These are phyloP conservation scores for Muschampia plurimacula DNA, from an alignment of 2,888 invertebrate genomes.

Conservation along the genomic window DNA sequence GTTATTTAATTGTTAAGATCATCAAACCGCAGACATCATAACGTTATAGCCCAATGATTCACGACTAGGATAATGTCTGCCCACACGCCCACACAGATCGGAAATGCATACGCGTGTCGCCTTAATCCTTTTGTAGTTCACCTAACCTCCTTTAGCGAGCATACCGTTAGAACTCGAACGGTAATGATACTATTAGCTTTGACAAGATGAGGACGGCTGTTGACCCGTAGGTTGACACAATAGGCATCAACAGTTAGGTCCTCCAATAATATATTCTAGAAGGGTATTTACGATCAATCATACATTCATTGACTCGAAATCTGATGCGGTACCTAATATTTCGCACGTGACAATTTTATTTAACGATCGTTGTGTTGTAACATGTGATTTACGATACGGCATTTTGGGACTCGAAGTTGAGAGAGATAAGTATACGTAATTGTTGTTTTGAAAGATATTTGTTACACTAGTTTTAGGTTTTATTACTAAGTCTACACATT, in stretches of 20 bases:
- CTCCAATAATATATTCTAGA: constrained; percentile 19
- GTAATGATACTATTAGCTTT: constrained; percentile 22
- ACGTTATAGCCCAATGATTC: too few species aligned
- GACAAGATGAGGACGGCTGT: constrained; percentile 34
- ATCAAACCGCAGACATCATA: too few species aligned
- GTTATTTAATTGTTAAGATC: too few species aligned
- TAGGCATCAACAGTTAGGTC: constrained; percentile 12
- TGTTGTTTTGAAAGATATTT: too few species aligned
- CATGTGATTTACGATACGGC: background rate
- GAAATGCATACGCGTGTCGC: constrained; percentile 10
- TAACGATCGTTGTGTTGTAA: background rate
- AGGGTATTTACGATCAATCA: constrained; percentile 23
- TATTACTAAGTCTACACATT: background rate
- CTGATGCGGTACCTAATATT: constrained; percentile 6
- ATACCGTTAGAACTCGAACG: constrained; percentile 21
- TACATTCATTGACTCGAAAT: constrained; percentile 21
- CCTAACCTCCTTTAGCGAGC: constrained; percentile 10
- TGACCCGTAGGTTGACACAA: constrained; percentile 23
- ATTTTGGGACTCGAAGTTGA: background rate
- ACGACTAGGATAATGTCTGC: too few species aligned
- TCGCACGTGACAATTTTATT: constrained; percentile 18
- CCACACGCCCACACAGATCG: background rate
- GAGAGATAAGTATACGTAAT: background rate
- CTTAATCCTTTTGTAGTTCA: constrained; percentile 7
- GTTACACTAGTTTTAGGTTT: too few species aligned